Conservation (phyloP, 2,113 vertebrate species). For the Atherinomorus stipes region DNA sequence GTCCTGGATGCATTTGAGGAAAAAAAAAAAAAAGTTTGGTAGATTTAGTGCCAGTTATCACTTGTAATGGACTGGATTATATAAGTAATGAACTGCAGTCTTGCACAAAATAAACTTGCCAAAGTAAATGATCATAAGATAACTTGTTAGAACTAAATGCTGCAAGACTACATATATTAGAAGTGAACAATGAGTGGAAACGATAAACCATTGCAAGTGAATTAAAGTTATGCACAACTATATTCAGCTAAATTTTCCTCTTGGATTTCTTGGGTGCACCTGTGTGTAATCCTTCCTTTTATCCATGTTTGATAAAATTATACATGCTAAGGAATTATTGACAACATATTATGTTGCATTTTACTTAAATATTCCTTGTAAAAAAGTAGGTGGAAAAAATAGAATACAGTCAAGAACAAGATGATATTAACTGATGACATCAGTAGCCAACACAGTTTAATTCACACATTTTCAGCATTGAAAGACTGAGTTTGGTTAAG, state of each 20-base stretch:
- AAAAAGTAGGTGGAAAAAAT: too few relatives aligned
- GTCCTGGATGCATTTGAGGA: neutral
- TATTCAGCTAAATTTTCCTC: too few relatives aligned
- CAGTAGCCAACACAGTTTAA: neutral
- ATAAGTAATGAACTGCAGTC: slow-evolving; percentile 6
- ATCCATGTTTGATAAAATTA: too few relatives aligned
- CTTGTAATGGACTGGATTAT: slow-evolving; percentile 20
- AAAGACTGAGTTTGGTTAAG: too few relatives aligned
- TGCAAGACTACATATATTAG: too few relatives aligned
- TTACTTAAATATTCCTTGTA: neutral
- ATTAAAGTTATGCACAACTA: too few relatives aligned
- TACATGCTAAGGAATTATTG: neutral
- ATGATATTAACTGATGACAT: neutral
- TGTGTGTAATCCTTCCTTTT: too few relatives aligned
- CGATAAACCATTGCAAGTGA: neutral
- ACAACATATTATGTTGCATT: neutral
- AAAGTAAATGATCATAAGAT: neutral
- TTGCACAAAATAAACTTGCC: neutral
- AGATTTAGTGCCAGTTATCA: slow-evolving; percentile 16
- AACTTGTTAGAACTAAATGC: neutral
- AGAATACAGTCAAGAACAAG: too few relatives aligned
- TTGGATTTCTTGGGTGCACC: too few relatives aligned
- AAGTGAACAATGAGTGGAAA: neutral
- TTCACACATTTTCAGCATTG: neutral
- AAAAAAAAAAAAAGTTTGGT: slow-evolving; percentile 9